Evolutionary conservation across 2,113 vertebrate genomes (phyloP).

Genomic region (Labrus mixtus): DNA sequence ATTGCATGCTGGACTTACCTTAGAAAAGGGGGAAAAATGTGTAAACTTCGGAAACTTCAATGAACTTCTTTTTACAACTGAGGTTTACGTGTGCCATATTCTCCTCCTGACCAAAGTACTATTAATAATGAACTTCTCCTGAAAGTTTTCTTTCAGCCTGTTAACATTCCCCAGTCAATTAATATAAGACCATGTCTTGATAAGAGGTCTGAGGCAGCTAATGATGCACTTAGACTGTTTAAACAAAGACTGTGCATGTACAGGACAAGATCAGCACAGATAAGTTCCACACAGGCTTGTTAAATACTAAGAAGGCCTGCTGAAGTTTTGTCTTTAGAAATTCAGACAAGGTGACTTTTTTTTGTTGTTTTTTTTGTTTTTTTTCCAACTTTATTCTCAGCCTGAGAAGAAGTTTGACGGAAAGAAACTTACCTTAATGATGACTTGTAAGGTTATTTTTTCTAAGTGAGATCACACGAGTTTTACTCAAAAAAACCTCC

Average conservation of each 20-base stretch:
- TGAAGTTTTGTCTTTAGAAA: not conserved
- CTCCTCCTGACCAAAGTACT: constrained; percentile 48
- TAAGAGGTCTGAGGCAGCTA: constrained; percentile 30
- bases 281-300: not conserved
- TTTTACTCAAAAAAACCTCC: not conserved
- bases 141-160: constrained; percentile 16
- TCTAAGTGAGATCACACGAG: not conserved
- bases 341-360: not conserved
- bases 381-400: not conserved
- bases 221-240: constrained; percentile 13
- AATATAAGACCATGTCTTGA: not conserved
- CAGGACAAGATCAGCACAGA: no score
- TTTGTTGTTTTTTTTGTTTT: no score
- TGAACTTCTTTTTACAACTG: not conserved
- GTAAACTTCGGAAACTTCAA: not conserved
- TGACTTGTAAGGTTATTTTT: not conserved
- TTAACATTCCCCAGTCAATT: constrained; percentile 19
- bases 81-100: constrained; percentile 7
- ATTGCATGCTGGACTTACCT: constrained; percentile 85
- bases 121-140: constrained; percentile 43
- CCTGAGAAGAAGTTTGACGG: not conserved
- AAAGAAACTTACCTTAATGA: not conserved
- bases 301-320: not conserved
- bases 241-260: constrained; percentile 11
- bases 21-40: constrained; percentile 54